These are phyloP conservation scores for Acrobasis suavella DNA, from an alignment of 2,888 invertebrate genomes.

Conservation along the genomic window DNA sequence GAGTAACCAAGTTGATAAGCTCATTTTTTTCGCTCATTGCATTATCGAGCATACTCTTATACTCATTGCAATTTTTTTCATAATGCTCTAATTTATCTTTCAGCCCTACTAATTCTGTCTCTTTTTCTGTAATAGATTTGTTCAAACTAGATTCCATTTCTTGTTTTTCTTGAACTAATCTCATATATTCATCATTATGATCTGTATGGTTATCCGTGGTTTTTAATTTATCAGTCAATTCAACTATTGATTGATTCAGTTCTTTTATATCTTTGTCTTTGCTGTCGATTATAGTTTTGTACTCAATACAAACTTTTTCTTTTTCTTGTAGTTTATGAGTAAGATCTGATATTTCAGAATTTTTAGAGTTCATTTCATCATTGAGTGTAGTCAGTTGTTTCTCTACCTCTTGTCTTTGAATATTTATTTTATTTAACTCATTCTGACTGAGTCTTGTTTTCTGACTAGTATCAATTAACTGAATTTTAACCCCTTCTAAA, in stretches of 20 bases:
- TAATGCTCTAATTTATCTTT: slow-evolving; percentile 45
- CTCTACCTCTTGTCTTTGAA: slow-evolving; percentile 55
- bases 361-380: slow-evolving; percentile 55
- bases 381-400: slow-evolving; percentile 51
- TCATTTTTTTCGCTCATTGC: slow-evolving; percentile 84
- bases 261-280: slow-evolving; percentile 70
- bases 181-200: slow-evolving; percentile 56
- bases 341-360: slow-evolving; percentile 49
- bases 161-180: slow-evolving; percentile 57
- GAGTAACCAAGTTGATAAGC: slow-evolving; percentile 86
- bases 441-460: slow-evolving; percentile 46
- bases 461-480: slow-evolving; percentile 38
- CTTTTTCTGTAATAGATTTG: slow-evolving; percentile 45
- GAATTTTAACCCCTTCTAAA: slow-evolving; percentile 43
- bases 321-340: slow-evolving; percentile 43
- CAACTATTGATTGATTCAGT: slow-evolving; percentile 59
- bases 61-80: slow-evolving; percentile 55
- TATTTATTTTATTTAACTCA: slow-evolving; percentile 51
- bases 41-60: slow-evolving; percentile 54
- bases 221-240: slow-evolving; percentile 60
- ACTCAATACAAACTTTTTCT: slow-evolving; percentile 43
- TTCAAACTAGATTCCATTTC: slow-evolving; percentile 51
- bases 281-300: slow-evolving; percentile 43
- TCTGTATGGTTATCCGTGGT: slow-evolving; percentile 49
- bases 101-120: slow-evolving; percentile 48